Conservation (phyloP, 1,140 invertebrate species). For the Asobara japonica region DNA sequence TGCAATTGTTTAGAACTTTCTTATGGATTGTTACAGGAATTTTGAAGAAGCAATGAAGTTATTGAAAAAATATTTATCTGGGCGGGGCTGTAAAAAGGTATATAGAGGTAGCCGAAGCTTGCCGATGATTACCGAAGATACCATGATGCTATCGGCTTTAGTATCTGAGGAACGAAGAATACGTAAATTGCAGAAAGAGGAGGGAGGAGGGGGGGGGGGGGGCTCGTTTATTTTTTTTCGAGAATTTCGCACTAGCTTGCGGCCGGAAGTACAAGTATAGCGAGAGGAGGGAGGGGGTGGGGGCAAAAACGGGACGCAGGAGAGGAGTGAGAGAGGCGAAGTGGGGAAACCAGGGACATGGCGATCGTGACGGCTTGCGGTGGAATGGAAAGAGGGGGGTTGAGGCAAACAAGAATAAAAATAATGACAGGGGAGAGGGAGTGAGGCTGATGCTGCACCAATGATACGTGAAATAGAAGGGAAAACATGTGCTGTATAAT, state of each 20-base stretch:
- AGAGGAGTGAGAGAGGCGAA: slow-evolving; percentile 16
- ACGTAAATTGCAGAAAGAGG: neutral
- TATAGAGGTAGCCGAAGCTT: neutral
- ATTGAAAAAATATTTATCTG: slow-evolving; percentile 31
- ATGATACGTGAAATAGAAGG: neutral
- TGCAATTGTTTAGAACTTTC: neutral
- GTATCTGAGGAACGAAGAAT: neutral
- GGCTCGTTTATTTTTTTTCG: slow-evolving; percentile 51
- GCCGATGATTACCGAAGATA: neutral
- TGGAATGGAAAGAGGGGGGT: neutral
- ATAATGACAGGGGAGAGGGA: neutral
- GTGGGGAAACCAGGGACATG: slow-evolving; percentile 48
- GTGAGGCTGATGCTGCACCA: neutral
- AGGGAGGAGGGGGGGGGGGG: slow-evolving; percentile 6
- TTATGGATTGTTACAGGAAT: neutral
- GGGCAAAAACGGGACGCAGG: neutral
- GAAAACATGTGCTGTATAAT: neutral
- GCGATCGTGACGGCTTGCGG: slow-evolving; percentile 7
- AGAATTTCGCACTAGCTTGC: slow-evolving; percentile 52
- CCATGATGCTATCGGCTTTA: neutral
- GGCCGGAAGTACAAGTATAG: slow-evolving; percentile 59
- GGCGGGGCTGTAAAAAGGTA: neutral
- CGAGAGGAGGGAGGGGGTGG: slow-evolving; percentile 20
- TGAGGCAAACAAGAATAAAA: neutral
- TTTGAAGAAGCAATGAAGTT: slow-evolving; percentile 15